Conservation (phyloP, 2,888 invertebrate genomes). For the Eugnorisma glareosa region DNA sequence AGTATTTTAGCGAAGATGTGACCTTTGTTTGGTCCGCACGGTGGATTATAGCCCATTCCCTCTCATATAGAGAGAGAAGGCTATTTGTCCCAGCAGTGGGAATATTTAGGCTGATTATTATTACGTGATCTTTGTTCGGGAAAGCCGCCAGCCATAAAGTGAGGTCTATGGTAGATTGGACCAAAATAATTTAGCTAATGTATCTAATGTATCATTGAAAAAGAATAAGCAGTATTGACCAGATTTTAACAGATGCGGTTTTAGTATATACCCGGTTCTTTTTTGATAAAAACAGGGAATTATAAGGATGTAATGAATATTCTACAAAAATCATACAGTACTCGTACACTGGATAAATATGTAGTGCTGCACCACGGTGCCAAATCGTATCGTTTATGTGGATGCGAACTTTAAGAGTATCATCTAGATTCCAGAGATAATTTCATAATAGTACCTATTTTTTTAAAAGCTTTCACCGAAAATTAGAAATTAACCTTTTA, state of each 20-base stretch:
- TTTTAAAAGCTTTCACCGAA: constrained; percentile 40
- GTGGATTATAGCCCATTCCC: no score
- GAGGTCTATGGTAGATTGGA: no score
- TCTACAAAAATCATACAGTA: not conserved
- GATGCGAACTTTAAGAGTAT: not conserved
- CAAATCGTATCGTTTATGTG: no score
- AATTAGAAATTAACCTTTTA: constrained; percentile 41
- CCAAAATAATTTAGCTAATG: no score
- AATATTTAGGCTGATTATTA: no score
- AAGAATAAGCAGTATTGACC: not conserved
- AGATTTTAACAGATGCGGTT: not conserved
- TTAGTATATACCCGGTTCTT: not conserved
- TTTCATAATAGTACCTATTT: no score
- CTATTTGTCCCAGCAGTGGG: no score
- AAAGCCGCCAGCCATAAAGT: no score
- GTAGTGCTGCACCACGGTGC: not conserved
- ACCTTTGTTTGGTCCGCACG: constrained; percentile 12
- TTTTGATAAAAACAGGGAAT: not conserved
- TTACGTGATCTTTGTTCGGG: no score
- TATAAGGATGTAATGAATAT: not conserved
- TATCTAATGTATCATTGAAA: not conserved
- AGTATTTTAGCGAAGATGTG: constrained; percentile 8
- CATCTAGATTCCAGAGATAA: no score
- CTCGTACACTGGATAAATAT: not conserved
- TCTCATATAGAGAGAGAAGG: no score